phyloP scores from a whole-genome alignment of 1,140 invertebrate genomes.

The Aphelinus certus region DNA sequence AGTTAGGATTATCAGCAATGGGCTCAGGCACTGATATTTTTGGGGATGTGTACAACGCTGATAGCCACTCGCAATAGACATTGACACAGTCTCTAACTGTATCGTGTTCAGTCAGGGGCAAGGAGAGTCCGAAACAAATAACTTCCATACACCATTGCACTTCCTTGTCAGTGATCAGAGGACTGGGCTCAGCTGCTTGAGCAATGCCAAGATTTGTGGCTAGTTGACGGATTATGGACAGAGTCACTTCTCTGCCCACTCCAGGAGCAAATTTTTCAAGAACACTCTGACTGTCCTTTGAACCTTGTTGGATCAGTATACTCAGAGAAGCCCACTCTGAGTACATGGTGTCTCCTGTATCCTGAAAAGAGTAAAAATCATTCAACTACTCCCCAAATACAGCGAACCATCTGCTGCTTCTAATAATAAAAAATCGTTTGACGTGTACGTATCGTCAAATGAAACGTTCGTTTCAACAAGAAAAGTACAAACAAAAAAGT shows the following conservation, averaged over 20 bases:
- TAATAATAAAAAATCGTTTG: not conserved
- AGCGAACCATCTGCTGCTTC: too few species aligned
- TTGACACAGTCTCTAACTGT: constrained; percentile 95
- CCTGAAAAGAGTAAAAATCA: constrained; percentile 42
- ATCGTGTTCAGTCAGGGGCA: constrained; percentile 91
- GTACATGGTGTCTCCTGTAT: constrained; percentile 78
- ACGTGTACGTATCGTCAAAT: constrained; percentile 1
- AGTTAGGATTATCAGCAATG: constrained; percentile 88
- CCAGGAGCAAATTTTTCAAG: constrained; percentile 84
- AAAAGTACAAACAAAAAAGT: too few species aligned
- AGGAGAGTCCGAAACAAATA: constrained; percentile 89
- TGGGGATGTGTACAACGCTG: constrained; percentile 82
- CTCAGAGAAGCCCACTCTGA: constrained; percentile 86
- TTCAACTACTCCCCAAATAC: not conserved
- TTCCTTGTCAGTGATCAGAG: constrained; percentile 80
- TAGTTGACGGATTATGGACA: constrained; percentile 84
- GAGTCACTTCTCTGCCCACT: constrained; percentile 83
- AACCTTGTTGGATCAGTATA: constrained; percentile 72
- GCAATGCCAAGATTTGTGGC: constrained; percentile 80
- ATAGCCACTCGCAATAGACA: constrained; percentile 97
- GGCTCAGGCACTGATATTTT: constrained; percentile 87
- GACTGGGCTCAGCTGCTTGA: constrained; percentile 79
- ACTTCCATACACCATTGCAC: constrained; percentile 95
- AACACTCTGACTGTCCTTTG: constrained; percentile 79
- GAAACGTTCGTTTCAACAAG: too few species aligned